Evolutionary conservation across 2,797 vertebrate genomes (phyloP).

Genomic region (Lithobates sylvaticus): DNA sequence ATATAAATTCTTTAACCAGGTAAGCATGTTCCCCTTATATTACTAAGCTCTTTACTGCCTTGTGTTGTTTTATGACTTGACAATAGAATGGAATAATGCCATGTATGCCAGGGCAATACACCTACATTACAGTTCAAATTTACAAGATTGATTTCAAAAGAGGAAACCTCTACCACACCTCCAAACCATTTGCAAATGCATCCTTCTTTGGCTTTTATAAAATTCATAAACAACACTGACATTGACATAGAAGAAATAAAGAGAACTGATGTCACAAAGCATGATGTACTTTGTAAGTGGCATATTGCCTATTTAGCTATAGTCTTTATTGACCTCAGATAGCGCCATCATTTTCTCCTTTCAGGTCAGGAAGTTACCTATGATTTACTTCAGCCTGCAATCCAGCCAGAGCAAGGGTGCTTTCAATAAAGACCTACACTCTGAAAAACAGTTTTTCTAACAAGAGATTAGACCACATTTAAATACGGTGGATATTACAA

Average conservation of each 20-base stretch:
- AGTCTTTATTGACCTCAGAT: not conserved
- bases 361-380: not conserved
- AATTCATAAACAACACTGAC: not conserved
- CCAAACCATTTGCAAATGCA: not conserved
- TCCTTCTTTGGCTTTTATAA: not conserved
- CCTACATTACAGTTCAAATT: too few species aligned
- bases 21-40: too few species aligned
- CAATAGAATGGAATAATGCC: too few species aligned
- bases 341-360: not conserved
- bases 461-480: too few species aligned
- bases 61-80: too few species aligned
- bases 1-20: too few species aligned
- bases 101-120: too few species aligned
- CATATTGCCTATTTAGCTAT: not conserved
- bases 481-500: too few species aligned
- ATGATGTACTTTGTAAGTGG: not conserved
- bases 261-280: not conserved
- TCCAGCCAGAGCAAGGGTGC: not conserved
- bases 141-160: not conserved
- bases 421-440: not conserved
- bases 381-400: not conserved
- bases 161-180: not conserved
- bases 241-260: not conserved
- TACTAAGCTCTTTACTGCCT: too few species aligned
- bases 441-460: too few species aligned